phyloP scores from a whole-genome alignment of 2,888 invertebrate genomes.

The Drosophila monieri region DNA sequence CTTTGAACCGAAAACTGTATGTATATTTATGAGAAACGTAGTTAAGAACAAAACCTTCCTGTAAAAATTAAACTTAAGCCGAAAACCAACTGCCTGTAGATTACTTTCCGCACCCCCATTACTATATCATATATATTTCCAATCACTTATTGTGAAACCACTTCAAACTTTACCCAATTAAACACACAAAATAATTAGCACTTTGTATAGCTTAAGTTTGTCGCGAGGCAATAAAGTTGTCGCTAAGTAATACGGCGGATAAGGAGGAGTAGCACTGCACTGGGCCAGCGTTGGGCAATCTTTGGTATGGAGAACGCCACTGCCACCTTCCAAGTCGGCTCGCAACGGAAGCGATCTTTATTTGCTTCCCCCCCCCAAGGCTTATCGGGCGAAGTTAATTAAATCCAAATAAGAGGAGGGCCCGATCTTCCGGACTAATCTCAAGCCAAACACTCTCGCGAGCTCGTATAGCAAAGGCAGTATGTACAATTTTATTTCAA shows the following conservation, averaged over 20 bases:
- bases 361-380: no score
- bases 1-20: neutral
- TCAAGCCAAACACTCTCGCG: neutral
- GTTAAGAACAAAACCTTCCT: neutral
- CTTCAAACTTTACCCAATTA: neutral
- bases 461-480: neutral
- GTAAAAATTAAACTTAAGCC: constrained; percentile 8
- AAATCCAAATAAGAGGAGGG: constrained; percentile 29
- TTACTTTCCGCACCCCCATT: neutral
- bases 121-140: neutral
- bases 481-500: neutral
- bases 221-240: constrained; percentile 66
- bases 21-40: neutral
- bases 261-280: constrained; percentile 25
- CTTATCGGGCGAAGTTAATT: no score
- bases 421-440: constrained; percentile 17
- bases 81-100: neutral
- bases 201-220: constrained; percentile 69
- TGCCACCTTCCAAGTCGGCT: constrained; percentile 4
- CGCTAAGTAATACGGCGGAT: constrained; percentile 26
- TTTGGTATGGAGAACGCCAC: constrained; percentile 16
- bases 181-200: constrained; percentile 30
- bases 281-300: constrained; percentile 20
- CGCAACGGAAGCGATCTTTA: constrained; percentile 18
- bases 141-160: neutral